phyloP scores from a whole-genome alignment of 2,888 invertebrate genomes.

The Tachina lurida region DNA sequence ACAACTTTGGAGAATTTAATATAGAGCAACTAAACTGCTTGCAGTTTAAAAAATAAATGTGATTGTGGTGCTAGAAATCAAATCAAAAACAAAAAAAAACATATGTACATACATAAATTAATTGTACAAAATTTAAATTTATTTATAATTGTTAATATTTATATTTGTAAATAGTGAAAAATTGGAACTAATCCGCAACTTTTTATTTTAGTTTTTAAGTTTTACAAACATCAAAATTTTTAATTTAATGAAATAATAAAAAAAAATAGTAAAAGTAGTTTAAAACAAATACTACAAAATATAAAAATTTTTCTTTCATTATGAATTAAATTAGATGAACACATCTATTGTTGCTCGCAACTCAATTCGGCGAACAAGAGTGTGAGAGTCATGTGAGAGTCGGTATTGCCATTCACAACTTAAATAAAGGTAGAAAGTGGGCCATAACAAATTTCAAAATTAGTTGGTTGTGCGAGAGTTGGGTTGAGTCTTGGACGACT shows the following conservation, averaged over 20 bases:
- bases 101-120: slow-evolving; percentile 40
- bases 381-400: too few relatives aligned
- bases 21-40: slow-evolving; percentile 46
- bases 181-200: slow-evolving; percentile 21
- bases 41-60: slow-evolving; percentile 17
- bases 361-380: too few relatives aligned
- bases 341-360: too few relatives aligned
- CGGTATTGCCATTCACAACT: too few relatives aligned
- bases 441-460: too few relatives aligned
- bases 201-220: slow-evolving; percentile 55
- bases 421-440: too few relatives aligned
- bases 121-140: slow-evolving; percentile 77
- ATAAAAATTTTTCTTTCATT: slow-evolving; percentile 4
- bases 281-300: not conserved
- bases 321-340: not conserved
- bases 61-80: slow-evolving; percentile 19
- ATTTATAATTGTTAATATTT: slow-evolving; percentile 61
- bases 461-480: too few relatives aligned
- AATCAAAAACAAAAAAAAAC: slow-evolving; percentile 51
- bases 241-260: slow-evolving; percentile 53
- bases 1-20: slow-evolving; percentile 3
- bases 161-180: slow-evolving; percentile 48
- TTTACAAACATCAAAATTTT: slow-evolving; percentile 50
- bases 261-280: not conserved
- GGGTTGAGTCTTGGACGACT: too few relatives aligned